These are phyloP conservation scores for Progne subis DNA, from an alignment of 2,113 vertebrate species.

Conservation along the genomic window DNA sequence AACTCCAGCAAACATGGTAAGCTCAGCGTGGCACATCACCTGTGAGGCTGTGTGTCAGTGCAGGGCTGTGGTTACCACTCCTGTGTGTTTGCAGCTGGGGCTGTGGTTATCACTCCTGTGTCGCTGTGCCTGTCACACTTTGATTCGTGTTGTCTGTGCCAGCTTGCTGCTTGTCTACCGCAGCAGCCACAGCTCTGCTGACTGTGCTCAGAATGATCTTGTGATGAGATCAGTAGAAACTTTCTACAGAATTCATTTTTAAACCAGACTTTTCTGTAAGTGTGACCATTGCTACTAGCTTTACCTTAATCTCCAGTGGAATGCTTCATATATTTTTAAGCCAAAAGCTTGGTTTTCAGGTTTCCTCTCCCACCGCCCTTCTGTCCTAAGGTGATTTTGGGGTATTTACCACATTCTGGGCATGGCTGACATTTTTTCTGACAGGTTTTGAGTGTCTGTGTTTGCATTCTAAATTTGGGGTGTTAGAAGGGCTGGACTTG, in stretches of 20 bases:
- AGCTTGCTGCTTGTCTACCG: not conserved
- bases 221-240: not conserved
- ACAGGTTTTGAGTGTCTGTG: not conserved
- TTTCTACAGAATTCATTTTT: not conserved
- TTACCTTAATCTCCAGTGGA: not conserved
- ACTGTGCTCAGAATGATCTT: not conserved
- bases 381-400: not conserved
- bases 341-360: not conserved
- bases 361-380: not conserved
- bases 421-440: not conserved
- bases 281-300: not conserved
- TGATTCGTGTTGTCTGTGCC: not conserved
- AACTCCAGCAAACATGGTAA: constrained; percentile 98
- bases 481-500: not conserved
- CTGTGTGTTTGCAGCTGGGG: not conserved
- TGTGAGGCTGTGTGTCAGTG: not conserved
- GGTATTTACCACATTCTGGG: not conserved
- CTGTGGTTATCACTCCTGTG: not conserved
- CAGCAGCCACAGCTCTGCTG: not conserved
- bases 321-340: not conserved
- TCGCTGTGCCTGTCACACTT: not conserved
- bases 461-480: not conserved
- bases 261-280: not conserved
- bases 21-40: not conserved
- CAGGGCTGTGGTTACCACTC: not conserved